Percentiles rank a stretch among this genome's conserved stretches.
Conservation (phyloP, 1,140 invertebrate species). For the Spodoptera litura region DNA sequence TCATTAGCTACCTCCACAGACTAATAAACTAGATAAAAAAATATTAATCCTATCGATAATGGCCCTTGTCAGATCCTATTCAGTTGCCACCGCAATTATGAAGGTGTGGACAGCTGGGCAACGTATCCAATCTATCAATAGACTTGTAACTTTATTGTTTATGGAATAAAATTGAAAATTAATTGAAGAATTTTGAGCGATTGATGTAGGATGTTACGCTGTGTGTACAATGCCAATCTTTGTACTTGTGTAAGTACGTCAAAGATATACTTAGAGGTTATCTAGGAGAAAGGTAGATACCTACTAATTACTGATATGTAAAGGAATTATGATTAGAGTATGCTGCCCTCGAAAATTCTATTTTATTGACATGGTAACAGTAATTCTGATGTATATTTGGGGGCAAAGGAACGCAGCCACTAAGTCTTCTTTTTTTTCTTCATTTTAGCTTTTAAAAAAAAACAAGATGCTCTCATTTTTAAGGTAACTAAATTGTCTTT, state of each 20-base stretch:
- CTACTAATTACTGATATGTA: conserved; percentile 22
- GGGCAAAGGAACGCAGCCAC: too few relatives aligned
- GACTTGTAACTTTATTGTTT: background rate
- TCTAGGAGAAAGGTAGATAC: conserved; percentile 22
- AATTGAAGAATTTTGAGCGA: too few relatives aligned
- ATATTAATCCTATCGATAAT: conserved; percentile 17
- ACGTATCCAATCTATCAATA: background rate
- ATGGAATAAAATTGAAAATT: background rate
- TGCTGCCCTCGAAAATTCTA: too few relatives aligned
- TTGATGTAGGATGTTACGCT: too few relatives aligned
- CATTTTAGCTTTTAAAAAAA: too few relatives aligned
- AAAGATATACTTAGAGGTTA: conserved; percentile 10
- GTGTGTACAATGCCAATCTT: too few relatives aligned
- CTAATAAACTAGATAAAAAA: background rate
- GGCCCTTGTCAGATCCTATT: background rate
- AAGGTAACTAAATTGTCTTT: too few relatives aligned
- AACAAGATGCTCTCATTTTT: too few relatives aligned
- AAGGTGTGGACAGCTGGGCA: background rate
- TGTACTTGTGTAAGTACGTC: background rate
- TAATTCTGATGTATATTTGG: too few relatives aligned
- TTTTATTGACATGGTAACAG: too few relatives aligned
- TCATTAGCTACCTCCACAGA: too few relatives aligned
- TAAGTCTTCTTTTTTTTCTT: too few relatives aligned
- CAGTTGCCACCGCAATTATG: background rate
- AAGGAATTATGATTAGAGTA: conserved; percentile 8